Conservation (phyloP, 1,140 invertebrate genomes). For the Acromyrmex charruanus region DNA sequence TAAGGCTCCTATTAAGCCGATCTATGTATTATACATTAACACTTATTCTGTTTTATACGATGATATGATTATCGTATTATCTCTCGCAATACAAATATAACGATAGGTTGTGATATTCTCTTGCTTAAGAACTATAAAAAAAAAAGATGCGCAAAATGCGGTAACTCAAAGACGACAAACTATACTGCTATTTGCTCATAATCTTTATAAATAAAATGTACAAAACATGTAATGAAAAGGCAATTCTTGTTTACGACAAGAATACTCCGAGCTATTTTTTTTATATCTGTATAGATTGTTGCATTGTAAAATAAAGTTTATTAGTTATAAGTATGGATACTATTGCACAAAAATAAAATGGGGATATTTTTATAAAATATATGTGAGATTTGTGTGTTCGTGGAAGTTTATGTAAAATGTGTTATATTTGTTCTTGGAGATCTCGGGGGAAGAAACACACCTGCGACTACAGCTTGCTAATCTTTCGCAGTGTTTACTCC, state of each 20-base stretch:
- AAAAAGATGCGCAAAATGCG: constrained; percentile 11
- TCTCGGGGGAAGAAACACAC: constrained; percentile 71
- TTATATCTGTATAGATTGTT: constrained; percentile 42
- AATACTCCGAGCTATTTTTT: constrained; percentile 34
- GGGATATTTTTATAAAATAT: constrained; percentile 46
- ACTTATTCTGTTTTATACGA: constrained; percentile 12
- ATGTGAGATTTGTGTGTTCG: constrained; percentile 23
- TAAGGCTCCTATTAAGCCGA: constrained; percentile 34
- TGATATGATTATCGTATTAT: constrained; percentile 29
- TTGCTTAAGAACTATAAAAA: constrained; percentile 28
- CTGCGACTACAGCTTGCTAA: constrained; percentile 79
- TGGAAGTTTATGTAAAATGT: constrained; percentile 24
- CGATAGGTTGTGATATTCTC: constrained; percentile 76
- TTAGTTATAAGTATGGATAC: constrained; percentile 32
- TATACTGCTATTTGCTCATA: constrained; percentile 32
- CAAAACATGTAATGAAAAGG: constrained; percentile 57
- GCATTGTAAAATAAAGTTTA: constrained; percentile 64
- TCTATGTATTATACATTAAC: constrained; percentile 36
- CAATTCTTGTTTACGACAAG: constrained; percentile 49
- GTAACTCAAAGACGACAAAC: constrained; percentile 10
- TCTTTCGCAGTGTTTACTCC: constrained; percentile 79
- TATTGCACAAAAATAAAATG: constrained; percentile 45
- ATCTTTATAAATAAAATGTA: constrained; percentile 61
- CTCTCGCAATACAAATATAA: constrained; percentile 30
- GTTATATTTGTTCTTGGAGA: constrained; percentile 9